phyloP scores from a whole-genome alignment of 1,140 invertebrate genomes.

The Drosophila orena region DNA sequence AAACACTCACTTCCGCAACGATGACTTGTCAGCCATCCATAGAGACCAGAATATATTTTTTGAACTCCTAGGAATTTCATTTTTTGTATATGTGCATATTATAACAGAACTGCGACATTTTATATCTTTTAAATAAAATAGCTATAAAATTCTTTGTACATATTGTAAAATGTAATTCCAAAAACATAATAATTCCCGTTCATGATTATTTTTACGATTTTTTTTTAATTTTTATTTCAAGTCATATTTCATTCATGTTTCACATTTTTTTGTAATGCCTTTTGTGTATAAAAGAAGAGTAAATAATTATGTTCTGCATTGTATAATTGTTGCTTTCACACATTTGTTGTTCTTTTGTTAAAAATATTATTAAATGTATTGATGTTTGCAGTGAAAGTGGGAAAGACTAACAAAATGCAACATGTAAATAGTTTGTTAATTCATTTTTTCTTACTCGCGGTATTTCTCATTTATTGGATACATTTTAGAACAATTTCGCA shows the following conservation, averaged over 20 bases:
- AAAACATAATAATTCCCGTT: conserved; percentile 49
- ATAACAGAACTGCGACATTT: conserved; percentile 35
- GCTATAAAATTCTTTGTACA: conserved; percentile 61
- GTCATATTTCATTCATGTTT: conserved; percentile 84
- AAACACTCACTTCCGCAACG: conserved; percentile 3
- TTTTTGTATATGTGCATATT: conserved; percentile 32
- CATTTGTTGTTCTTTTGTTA: conserved; percentile 69
- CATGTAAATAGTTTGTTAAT: conserved; percentile 79
- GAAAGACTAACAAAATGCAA: conserved; percentile 76
- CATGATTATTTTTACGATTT: conserved; percentile 52
- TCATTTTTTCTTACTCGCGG: conserved; percentile 62
- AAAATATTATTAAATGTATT: conserved; percentile 58
- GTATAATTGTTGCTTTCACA: conserved; percentile 73
- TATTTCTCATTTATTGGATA: conserved; percentile 46
- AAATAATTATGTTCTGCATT: conserved; percentile 75
- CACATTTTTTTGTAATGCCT: conserved; percentile 79
- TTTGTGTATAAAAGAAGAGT: conserved; percentile 82
- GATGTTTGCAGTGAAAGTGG: conserved; percentile 46
- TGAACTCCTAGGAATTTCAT: conserved; percentile 45
- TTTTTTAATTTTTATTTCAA: conserved; percentile 79
- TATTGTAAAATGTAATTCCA: conserved; percentile 58
- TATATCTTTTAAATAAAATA: conserved; percentile 32
- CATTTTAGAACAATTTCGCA: conserved; percentile 57
- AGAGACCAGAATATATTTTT: conserved; percentile 41
- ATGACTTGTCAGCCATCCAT: conserved; percentile 12